Evolutionary conservation across 1,140 invertebrate genomes (phyloP), one percentile per base, ranked within the genome.

Genomic region (Mylabris phalerata): DNA sequence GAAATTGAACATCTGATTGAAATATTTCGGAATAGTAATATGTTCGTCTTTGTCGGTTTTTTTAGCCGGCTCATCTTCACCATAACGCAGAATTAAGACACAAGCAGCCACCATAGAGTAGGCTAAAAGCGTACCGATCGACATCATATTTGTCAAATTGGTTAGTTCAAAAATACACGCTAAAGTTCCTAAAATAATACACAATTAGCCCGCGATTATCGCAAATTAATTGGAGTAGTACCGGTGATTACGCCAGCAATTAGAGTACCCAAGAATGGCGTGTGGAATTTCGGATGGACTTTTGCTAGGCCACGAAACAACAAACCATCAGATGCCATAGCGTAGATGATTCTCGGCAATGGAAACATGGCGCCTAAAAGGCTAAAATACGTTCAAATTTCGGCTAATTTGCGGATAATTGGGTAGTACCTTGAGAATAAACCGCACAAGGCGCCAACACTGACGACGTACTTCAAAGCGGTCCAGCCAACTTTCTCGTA

Each of bases 321-420:
- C 0, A 95, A 71, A 10, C 91, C 91, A 75, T 95, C 92, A 49
- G 80, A 81, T 2, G 89, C 86, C 89, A 94, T 94, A 1, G 92
- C 88, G 67, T 92, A 94, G n/a, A 95, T 83, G 11, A 93, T 83
- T 44, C 92, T 74, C 0, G 92, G 91, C 26, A 93, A 73, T 1
- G 90, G 90, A 71, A 91, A 93, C 86, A 94, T 89, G 1, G 89
- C 84, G 1, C 90, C 90, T 51, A 93, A 77, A 48, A 94, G 77
- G 76, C 90, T 92, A 56, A 32, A 32, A 32, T 19, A 19, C 19
- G 19, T 19, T 32, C 32, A 7, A 32, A 32, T 32, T 19, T 19
- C 19, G 1, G 19, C 19, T 32, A 92, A 77, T 75, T 88, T 89
- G 71, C 27, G 77, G 76, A 60, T 58, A 40, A 61, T 59, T 50